Base-by-base conservation (phyloP, 2,113 vertebrate species). In the Crypturellus undulatus region DNA sequence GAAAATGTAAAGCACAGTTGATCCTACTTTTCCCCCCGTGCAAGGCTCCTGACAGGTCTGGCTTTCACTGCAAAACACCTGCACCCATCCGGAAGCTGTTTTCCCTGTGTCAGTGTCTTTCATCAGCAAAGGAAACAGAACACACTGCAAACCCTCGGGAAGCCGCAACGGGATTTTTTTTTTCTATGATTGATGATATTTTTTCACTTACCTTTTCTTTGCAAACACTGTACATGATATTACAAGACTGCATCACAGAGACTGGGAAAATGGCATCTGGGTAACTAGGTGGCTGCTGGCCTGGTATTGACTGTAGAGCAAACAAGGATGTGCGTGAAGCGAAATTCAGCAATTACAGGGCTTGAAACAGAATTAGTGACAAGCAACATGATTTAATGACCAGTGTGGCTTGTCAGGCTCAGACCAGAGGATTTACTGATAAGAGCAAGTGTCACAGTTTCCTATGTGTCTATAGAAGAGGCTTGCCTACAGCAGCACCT, bases 241-340 rank as follows among this genome's bases (percentile, higher is more conserved):
- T 86, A 9, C 52, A 86, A 91, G 63, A 6, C 52, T 84, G 56
- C 22, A 25, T 38, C 65, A 43, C 69, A 84, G 82, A 43, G 34
- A 26, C 25, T 30, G 22, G 32, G 5, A 21, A 78, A 84, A 76
- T 0, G 1, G 12, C 42, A 18, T 88, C 73, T 76, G 21, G 10
- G 54, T 36, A 85, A 59, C 62, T 78, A 32, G 21, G 28, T 24
- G 38, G 45, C 40, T 83, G 42, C 79, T 89, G 45, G 26, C 51
- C 78, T 73, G 38, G 15, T 63, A 71, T 65, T 63, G 79, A 90
- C 79, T 71, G 42, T 63, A 43, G 32, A 78, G 34, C 21, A 94
- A 87, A 93, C 83, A 88, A 94, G 65, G 77, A 59, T 68, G 42
- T 87, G 12, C 68, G 68, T 80, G 63, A 92, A 80, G 32, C 10